Base-by-base conservation (phyloP, 2,113 vertebrate species). In the Carollia perspicillata region DNA sequence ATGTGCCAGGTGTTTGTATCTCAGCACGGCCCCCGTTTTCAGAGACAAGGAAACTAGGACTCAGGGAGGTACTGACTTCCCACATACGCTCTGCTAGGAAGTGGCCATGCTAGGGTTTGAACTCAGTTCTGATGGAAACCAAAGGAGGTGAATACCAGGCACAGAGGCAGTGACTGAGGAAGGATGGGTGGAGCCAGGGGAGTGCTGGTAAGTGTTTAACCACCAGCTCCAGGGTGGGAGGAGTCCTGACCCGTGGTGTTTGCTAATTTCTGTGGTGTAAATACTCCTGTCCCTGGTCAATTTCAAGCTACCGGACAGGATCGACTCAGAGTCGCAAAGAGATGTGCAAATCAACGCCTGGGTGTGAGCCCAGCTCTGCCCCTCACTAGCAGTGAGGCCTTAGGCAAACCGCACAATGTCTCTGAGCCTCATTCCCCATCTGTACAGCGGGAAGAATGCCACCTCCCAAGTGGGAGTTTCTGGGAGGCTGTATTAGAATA, bases 161-260 rank as follows among this genome's bases (percentile, higher is more conserved):
- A 1, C 18, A 40, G 26, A 35, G 51, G 30, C 4, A 0, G n/a
- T 1, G 40, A 65, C 0, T 12, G 85, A 66, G n/a, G 47, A 11
- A 5, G 44, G 22, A 2, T 1, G 3, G 8, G 23, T 35, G 3
- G 3, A 23, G 8, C 84, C 2, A 3, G 42, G 0, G 13, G 0
- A 3, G 8, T 2, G n/a, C 66, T 2, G 22, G 26, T 33, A 37
- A 22, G 12, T 0, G 51, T 28, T 3, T 4, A 16, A 28, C 49
- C 63, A 1, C 18, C 18, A 3, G 30, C 40, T 6, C 66, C 40
- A 28, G 44, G 47, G 14, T n/a, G 3, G 18, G 16, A 8, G 53
- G 72, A 35, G 40, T 26, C 53, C 71, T 11, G 20, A 6, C 10
- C 12, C 2, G 22, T 1, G 47, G 22, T 17, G 23, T 6, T 26